Base-by-base conservation (phyloP, 2,113 vertebrate genomes). In the Apodemus speciosus region DNA sequence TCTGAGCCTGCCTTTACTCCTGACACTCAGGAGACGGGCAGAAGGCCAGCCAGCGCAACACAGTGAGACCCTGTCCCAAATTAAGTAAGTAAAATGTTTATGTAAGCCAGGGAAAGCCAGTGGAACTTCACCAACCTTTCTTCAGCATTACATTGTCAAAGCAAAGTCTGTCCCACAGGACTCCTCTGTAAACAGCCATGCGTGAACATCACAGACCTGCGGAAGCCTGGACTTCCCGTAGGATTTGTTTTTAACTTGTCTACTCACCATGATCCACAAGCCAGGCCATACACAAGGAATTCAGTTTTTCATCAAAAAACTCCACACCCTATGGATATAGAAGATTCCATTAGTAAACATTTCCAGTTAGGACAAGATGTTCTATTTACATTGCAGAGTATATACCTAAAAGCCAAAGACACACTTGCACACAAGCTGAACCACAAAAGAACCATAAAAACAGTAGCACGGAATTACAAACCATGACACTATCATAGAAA, bases 231-330 rank as follows among this genome's bases (percentile, higher is more conserved):
- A 18, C 35, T 49, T 90, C 75, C 51, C 53, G 73, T 21, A 71
- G 43, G 68, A 32, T 40, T 25, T 92, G 32, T 46, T 72, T 88
- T 90, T 66, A 95, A 93, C 25, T 93, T 84, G 46, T 85, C 73
- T 96, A 97, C 98, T 98, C 98, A 99, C 99, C 99, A 43, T 99
- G 99, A 95, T 99, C 99, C 93, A 99, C 99, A n/a, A 99, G 98
- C 99, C 99, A 99, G 91, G 99, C 99, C 99, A 99, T 99, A 92
- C 99, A 99, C 80, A 99, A 98, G 66, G 99, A 99, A 98, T 99
- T 99, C 94, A 99, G 98, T 97, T 99, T 99, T 96, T 99, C 99
- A 85, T 99, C 99, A 96, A 99, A 99, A 97, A 99, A 99, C 96
- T 99, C 99, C 97, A 99, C 99, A 95, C 99, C 99, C 99, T 99